Evolutionary conservation across 2,113 vertebrate genomes (phyloP).

Genomic region (Leuciscus idus): DNA sequence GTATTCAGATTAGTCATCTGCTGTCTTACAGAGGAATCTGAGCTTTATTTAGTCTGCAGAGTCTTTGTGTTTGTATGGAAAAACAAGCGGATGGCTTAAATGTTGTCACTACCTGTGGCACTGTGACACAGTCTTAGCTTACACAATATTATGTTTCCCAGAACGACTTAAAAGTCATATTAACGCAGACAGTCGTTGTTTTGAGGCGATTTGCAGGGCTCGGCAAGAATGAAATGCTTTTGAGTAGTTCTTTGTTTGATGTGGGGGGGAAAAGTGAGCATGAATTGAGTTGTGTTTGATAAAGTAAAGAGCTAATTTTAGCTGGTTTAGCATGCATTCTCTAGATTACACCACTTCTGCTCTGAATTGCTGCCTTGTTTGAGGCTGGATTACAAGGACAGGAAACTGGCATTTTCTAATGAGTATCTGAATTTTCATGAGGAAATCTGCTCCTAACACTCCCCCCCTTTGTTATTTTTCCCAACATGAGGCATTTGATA

Average conservation of each 20-base stretch:
- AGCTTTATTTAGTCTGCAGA: constrained; percentile 40
- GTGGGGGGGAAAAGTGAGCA: constrained; percentile 54
- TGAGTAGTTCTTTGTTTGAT: constrained; percentile 55
- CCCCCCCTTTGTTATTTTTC: not conserved
- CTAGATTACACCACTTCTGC: constrained; percentile 75
- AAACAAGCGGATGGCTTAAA: constrained; percentile 49
- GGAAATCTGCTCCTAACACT: constrained; percentile 67
- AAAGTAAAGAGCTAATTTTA: constrained; percentile 78
- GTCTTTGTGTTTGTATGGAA: constrained; percentile 34
- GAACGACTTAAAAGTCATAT: constrained; percentile 10
- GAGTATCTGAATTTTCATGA: constrained; percentile 80
- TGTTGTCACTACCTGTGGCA: constrained; percentile 34
- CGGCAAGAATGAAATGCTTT: constrained; percentile 43
- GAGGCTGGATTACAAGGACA: constrained; percentile 73
- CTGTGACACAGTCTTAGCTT: constrained; percentile 24
- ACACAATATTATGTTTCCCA: not conserved
- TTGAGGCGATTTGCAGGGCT: not conserved
- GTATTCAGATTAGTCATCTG: not conserved
- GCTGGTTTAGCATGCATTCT: constrained; percentile 73
- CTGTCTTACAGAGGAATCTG: constrained; percentile 11
- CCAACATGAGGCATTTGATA: constrained; percentile 42
- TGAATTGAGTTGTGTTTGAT: constrained; percentile 73
- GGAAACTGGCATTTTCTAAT: constrained; percentile 79
- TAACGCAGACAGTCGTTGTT: not conserved
- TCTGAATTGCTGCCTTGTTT: constrained; percentile 80